Base-by-base conservation (phyloP, 2,888 invertebrate species). In the Eupithecia insigniata region DNA sequence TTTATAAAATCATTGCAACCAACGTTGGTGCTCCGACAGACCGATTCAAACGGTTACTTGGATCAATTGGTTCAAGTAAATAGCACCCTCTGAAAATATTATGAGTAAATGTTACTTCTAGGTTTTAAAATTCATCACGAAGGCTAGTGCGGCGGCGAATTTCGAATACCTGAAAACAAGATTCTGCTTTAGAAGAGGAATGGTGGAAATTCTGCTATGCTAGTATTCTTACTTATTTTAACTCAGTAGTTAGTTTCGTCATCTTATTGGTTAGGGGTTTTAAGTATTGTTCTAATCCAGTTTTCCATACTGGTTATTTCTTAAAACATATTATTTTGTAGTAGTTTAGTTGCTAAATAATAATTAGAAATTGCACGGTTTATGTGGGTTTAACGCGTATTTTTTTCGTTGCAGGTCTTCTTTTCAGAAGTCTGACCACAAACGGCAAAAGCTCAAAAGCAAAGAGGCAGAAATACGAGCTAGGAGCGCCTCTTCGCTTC, bases 401-500 rank as follows among this genome's bases (percentile, higher is more conserved):
- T 55, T 55, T 26, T 51, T 91, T 90, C 6, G 62, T 71, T 72
- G 30, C 92, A 94, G 94, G 94, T 93, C 93, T 91, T 92, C 94
- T 94, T 94, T 94, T 94, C 94, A 94, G 86, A 94, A 94, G 92
- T 91, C 93, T 91, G 94, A 94, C 80, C 93, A 94, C 90, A 94
- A 95, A 91, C 95, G 95, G 87, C 95, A 95, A 89, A 96, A 95
- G 78, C 92, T 95, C 75, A 96, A 95, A 92, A 95, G 88, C 84
- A 95, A 94, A 83, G 95, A 95, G 76, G 93, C 92, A 61, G 95
- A 95, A 88, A 83, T 87, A 82, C 93, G 90, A 84, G 92, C 87
- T 71, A 85, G 92, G 67, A 92, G 88, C 73, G 82, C 92, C 18
- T 89, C 94, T 62, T 92, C 85, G 78, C 90, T 89, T 81, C 95